Evolutionary conservation across 2,797 vertebrate species (phyloP).

Genomic region (Periophthalmus magnuspinnatus): DNA sequence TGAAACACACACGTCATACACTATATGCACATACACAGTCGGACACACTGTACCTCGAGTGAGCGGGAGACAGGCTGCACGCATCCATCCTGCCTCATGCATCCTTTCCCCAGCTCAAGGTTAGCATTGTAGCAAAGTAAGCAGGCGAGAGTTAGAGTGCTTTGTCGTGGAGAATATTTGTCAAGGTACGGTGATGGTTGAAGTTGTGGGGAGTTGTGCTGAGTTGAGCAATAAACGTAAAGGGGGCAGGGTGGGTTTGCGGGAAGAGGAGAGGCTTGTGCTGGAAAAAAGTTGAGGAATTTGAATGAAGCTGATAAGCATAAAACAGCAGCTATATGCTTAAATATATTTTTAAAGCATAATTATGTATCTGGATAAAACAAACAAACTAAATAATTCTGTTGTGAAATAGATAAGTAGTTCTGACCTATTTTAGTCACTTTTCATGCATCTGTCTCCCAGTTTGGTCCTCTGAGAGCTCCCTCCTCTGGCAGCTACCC

Average conservation of each 20-base stretch:
- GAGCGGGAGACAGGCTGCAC: conserved; percentile 27
- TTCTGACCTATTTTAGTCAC: conserved; percentile 73
- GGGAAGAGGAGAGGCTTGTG: conserved; percentile 11
- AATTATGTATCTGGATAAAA: conserved; percentile 35
- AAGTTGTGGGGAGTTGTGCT: conserved; percentile 70
- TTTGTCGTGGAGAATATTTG: conserved; percentile 66
- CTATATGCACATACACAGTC: conserved; percentile 25
- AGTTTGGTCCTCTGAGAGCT: conserved; percentile 49
- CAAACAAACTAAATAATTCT: conserved; percentile 35
- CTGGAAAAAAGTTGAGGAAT: background rate
- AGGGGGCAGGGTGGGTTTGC: conserved; percentile 30
- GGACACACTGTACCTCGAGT: background rate
- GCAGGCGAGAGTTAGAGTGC: conserved; percentile 57
- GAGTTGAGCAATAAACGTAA: conserved; percentile 62
- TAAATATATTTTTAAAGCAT: conserved; percentile 19
- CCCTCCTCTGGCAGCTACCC: conserved; percentile 68
- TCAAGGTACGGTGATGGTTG: conserved; percentile 68
- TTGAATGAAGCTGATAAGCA: background rate
- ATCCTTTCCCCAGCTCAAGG: conserved; percentile 71
- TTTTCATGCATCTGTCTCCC: conserved; percentile 35
- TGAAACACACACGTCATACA: conserved; percentile 41
- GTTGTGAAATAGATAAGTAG: conserved; percentile 50
- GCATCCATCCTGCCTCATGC: conserved; percentile 47
- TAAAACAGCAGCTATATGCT: background rate
- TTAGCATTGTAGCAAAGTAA: conserved; percentile 64